Evolutionary conservation across 2,888 invertebrate genomes (phyloP).

Genomic region (Torymus texanus): DNA sequence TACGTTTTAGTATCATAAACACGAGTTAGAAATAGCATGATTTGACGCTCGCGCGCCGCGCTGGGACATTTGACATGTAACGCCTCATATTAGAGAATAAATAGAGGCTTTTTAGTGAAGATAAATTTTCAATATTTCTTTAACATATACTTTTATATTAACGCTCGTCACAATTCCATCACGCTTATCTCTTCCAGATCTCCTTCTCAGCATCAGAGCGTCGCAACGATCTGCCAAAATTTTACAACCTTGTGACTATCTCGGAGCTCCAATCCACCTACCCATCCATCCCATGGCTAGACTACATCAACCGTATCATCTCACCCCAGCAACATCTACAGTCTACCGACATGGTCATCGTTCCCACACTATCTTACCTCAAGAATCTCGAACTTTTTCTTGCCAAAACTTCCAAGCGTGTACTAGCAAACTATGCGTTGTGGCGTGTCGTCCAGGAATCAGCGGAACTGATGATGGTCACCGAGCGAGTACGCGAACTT

Average conservation of each 20-base stretch:
- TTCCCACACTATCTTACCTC: slow-evolving; percentile 82
- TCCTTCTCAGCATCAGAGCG: slow-evolving; percentile 85
- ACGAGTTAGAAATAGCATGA: too few relatives aligned
- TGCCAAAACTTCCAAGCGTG: slow-evolving; percentile 66
- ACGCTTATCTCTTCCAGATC: slow-evolving; percentile 49
- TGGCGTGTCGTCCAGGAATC: slow-evolving; percentile 75
- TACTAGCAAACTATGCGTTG: slow-evolving; percentile 77
- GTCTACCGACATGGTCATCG: slow-evolving; percentile 84
- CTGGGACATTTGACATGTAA: too few relatives aligned
- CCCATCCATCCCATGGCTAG: slow-evolving; percentile 86
- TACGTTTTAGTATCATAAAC: too few relatives aligned
- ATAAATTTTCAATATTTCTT: too few relatives aligned
- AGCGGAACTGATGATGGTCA: slow-evolving; percentile 69
- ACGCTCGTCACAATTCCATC: too few relatives aligned
- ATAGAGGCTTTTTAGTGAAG: too few relatives aligned
- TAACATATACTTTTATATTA: too few relatives aligned
- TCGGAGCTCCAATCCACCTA: slow-evolving; percentile 84
- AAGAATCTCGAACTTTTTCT: slow-evolving; percentile 15
- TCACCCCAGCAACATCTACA: slow-evolving; percentile 79
- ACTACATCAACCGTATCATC: slow-evolving; percentile 87
- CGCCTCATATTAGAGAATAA: too few relatives aligned
- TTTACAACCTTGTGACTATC: slow-evolving; percentile 91
- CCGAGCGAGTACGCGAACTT: slow-evolving; percentile 70
- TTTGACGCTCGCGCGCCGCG: too few relatives aligned
- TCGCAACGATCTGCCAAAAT: slow-evolving; percentile 89